These are phyloP conservation scores for Petaurus breviceps DNA, from an alignment of 2,113 vertebrate genomes.

Conservation along the genomic window DNA sequence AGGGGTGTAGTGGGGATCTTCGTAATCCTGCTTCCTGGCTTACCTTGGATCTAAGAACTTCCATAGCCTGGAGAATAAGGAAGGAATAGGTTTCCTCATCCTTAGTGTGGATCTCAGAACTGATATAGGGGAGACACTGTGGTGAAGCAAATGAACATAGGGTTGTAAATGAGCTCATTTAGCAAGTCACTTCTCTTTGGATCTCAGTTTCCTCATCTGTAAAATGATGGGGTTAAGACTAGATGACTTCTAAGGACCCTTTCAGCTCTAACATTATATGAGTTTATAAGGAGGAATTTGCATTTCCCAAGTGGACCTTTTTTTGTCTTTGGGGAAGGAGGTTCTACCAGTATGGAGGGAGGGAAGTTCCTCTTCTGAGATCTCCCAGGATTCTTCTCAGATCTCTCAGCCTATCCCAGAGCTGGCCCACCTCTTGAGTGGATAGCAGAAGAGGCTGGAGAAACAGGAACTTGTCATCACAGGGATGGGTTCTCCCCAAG, in stretches of 20 bases:
- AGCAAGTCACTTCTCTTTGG: background rate
- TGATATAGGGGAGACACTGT: background rate
- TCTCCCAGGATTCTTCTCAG: background rate
- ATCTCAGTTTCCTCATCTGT: background rate
- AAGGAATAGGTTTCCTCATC: background rate
- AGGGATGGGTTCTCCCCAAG: background rate
- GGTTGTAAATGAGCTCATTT: background rate
- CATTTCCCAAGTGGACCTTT: background rate
- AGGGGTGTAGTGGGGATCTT: background rate
- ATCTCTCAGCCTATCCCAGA: background rate
- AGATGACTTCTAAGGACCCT: background rate
- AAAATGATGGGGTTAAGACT: background rate
- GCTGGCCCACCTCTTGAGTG: background rate
- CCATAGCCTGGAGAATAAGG: background rate
- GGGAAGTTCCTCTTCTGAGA: background rate
- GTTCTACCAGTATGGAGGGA: background rate
- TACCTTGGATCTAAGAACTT: background rate
- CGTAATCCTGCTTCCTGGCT: background rate
- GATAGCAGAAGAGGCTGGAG: background rate
- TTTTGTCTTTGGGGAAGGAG: background rate
- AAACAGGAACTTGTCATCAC: background rate
- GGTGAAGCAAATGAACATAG: background rate
- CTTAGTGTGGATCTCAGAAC: background rate
- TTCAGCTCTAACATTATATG: background rate
- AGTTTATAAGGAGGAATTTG: background rate